Base-by-base conservation (phyloP, 2,797 vertebrate genomes). In the Malurus splendens region DNA sequence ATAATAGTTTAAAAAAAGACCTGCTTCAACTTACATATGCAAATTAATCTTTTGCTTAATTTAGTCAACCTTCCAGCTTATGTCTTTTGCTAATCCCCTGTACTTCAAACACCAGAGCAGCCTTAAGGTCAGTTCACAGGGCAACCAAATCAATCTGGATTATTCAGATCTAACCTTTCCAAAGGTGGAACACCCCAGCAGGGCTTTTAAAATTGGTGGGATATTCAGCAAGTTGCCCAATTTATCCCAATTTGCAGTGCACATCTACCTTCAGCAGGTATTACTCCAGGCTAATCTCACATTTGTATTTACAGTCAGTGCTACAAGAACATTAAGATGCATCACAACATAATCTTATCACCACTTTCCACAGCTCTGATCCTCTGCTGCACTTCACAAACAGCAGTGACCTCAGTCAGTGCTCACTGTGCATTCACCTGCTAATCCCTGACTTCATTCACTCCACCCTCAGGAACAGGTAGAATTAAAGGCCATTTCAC, bases 31-130 rank as follows among this genome's bases (percentile, higher is more conserved):
- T 83, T 78, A 72, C 4, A 5, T 6, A 55, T 4, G 25, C 73
- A 70, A 70, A 75, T 52, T 77, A 64, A 90, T 86, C 89, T 82
- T 54, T n/a, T 41, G 19, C 90, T 90, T 82, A 85, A 83, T 76
- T 87, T 38, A 47, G 79, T 47, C 62, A 85, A 59, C 57, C 55
- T 77, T 75, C 60, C 81, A 86, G 39, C 57, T 61, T 25, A 12
- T 47, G 67, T 41, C 68, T 71, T 27, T 30, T 7, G 1, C 48
- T 90, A 84, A 93, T 92, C 85, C 68, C 45, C 41, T 78, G 41
- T 3, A 36, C 62, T 81, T 87, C 78, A 23, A 50, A 81, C 30
- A 64, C 50, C 79, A 74, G 39, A 20, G 70, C 14, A 12, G 62
- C 47, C 51, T 66, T 27, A 7, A 41, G 59, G 89, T 65, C 66